Percentiles rank a stretch among this genome's conserved stretches.
phyloP scores from a whole-genome alignment of 2,113 vertebrate species.

The Pyrgilauda ruficollis region DNA sequence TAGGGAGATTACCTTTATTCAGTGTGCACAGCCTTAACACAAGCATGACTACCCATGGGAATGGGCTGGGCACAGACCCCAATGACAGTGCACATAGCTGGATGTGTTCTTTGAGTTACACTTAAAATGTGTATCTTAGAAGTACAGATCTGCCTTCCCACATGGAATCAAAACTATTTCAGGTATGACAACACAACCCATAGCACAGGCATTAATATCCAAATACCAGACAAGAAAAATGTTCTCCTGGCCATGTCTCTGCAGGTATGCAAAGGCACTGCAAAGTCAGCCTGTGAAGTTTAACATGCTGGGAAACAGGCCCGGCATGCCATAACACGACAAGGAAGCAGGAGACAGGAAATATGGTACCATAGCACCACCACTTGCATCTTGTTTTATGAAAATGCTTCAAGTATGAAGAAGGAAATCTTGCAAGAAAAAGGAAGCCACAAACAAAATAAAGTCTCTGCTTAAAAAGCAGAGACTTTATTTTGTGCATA shows the following conservation, averaged over 20 bases:
- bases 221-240: neutral
- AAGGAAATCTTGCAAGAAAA: neutral
- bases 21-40: rapidly evolving
- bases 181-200: neutral
- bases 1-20: neutral
- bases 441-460: neutral
- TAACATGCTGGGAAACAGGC: neutral
- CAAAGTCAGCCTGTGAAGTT: neutral
- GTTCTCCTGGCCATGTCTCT: neutral
- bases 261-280: neutral
- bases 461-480: neutral
- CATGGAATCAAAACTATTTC: neutral
- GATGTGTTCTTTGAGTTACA: neutral
- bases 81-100: rapidly evolving
- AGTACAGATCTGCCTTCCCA: neutral
- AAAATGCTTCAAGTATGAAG: neutral
- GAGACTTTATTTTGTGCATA: neutral
- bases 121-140: neutral
- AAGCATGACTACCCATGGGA: rapidly evolving
- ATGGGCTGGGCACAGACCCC: neutral
- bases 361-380: neutral
- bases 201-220: neutral
- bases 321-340: neutral
- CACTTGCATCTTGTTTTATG: neutral
- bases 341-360: neutral